Base-by-base conservation (phyloP, 2,888 invertebrate genomes). In the Rhingia campestris region DNA sequence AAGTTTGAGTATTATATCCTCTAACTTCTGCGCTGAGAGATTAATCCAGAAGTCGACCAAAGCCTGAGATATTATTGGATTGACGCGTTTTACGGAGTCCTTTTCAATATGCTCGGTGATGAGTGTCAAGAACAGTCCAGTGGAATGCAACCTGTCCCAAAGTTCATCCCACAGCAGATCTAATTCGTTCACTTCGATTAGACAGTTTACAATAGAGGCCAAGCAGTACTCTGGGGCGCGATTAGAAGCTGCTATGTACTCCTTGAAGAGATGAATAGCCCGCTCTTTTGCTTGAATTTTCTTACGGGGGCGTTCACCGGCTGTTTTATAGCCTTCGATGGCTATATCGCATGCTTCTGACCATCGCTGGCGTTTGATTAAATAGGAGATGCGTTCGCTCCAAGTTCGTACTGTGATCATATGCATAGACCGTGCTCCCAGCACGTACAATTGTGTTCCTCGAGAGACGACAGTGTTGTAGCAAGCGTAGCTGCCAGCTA, bases 31-130 rank as follows among this genome's bases (percentile, higher is more conserved):
- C 88, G 94, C 92, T 51, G 92, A 93, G 67, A 92, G 93, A 47
- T 93, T 91, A 87, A 94, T 93, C 90, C 95, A 94, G 90, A 95
- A 94, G 14, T 93, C 92, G 4, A 96, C 94, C 87, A 96, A 93
- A 67, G 94, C 94, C 89, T 96, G 95, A 79, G 95, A 94, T 61
- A 96, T 93, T 4, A 92, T 92, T 0, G 96, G 96, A 58, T 95
- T 95, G 10, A 96, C 92, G 54, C 90, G 90, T 5, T 92, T 91
- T 56, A 96, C 91, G 53, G 93, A 92, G 86, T 95, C 95, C 86
- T 93, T 93, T 79, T 94, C 92, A 86, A 96, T 94, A 88, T 95
- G 94, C 6, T 95, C 94, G 69, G 95, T 95, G 74, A 97, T 91
- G 86, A 95, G 92, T 79, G 95, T 94, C 81, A 96, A 92, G 88